Evolutionary conservation across 2,888 invertebrate species (phyloP), one percentile per base, ranked within the genome.

Genomic region (Pomacea canaliculata): DNA sequence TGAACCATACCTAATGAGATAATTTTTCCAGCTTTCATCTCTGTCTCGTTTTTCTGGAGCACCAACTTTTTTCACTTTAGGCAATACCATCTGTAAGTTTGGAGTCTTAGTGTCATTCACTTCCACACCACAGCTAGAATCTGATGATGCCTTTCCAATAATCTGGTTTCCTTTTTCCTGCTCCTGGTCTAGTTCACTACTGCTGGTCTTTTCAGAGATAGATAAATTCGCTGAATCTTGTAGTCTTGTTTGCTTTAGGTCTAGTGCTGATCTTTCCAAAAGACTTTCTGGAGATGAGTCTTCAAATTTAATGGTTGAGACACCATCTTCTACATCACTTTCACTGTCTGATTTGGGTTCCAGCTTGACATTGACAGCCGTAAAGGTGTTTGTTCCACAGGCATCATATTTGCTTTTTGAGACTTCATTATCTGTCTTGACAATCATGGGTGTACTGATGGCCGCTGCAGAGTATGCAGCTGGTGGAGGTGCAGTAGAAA

Each of bases 21-120:
- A 93, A 80, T 92, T 93, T 85, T 92, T 91, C 93, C 93, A 93
- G 60, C 92, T 91, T 80, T 93, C 93, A 82, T 93, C 93, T 79
- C 91, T 89, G 82, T 89, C 89, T 65, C 84, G 82, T 73, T 87
- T 86, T 78, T 89, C 88, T 46, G 76, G 77, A 10, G 77, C 51
- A 12, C 70, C 66, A 46, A 66, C 60, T 46, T 63, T 56, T 70
- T 77, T 56, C 73, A 60, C 49, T 71, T 73, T 59, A 68, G 67
- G 76, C 23, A 79, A 78, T 48, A 85, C 81, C 65, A 80, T 77
- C 46, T 81, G 82, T 78, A 82, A 82, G 49, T 48, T 75, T 75
- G 69, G 37, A 80, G 9, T n/a, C 7, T 37, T 19, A 49, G 27
- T 37, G 59, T 12, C 56, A 46, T 62, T 51, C 48, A 27, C n/a